Base-by-base conservation (phyloP, 2,888 invertebrate genomes). In the Arctia plantaginis region DNA sequence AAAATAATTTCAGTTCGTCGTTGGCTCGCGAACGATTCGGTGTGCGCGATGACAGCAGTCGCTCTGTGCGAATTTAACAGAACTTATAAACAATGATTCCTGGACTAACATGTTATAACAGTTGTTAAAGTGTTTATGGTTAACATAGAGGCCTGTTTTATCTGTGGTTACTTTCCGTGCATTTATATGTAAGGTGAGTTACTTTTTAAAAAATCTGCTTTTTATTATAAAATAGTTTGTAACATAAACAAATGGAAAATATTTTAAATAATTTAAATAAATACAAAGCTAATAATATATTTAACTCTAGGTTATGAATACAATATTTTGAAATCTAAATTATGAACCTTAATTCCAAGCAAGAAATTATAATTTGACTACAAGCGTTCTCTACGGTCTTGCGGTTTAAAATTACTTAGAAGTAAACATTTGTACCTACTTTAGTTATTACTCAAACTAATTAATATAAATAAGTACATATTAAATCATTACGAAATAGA, bases 21-120 rank as follows among this genome's bases (percentile, higher is more conserved):
- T 68, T 27, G 51, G 70, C 76, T 66, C 66, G 76, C 73, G 73
- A 76, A 67, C 76, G 76, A 64, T 73, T 20, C 76, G 76, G 76
- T 76, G 67, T 73, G 18, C 67, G 64, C 66, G 44, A 65, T n/a
- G 64, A 27, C 35, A 66, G 59, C 47, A 7, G 30, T 10, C 64
- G 67, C 62, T 55, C 51, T 75, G 68, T 72, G 44, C 73, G 74
- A 72, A 69, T 76, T 67, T 66, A 69, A 72, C 64, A 65, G 44
- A 78, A 78, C 77, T 75, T 80, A 74, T 72, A 77, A 77, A 83
- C 82, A 82, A 84, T 83, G 79, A 39, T 75, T 74, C 20, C 51
- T 71, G 39, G 71, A 30, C 23, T 70, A n/a, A 39, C 39, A 39
- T 23, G 39, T 39, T 39, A 35, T 39, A 65, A 65, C 66, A 78